These are phyloP conservation scores for Halichoerus grypus DNA, from an alignment of 2,113 vertebrate genomes.

Conservation along the genomic window DNA sequence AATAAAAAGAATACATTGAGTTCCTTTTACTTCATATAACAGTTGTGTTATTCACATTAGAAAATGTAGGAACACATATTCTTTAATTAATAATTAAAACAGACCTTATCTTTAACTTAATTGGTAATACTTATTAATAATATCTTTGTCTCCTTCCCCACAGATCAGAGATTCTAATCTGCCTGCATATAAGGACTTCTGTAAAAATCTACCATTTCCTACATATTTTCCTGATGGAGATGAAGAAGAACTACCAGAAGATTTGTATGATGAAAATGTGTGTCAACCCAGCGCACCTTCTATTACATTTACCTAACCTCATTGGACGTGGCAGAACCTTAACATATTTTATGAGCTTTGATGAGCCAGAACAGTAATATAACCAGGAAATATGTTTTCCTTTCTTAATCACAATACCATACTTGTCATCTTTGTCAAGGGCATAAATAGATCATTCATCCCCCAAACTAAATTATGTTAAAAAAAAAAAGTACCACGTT, in stretches of 20 bases:
- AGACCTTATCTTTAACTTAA: not conserved
- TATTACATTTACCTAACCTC: constrained; percentile 84
- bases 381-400: not conserved
- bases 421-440: not conserved
- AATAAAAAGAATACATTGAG: not conserved
- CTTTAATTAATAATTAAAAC: constrained; percentile 15
- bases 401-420: not conserved
- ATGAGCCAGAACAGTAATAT: not conserved
- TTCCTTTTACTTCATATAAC: not conserved
- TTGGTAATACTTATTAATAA: constrained; percentile 50
- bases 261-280: constrained; percentile 92
- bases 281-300: constrained; percentile 92
- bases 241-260: constrained; percentile 92
- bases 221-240: constrained; percentile 95
- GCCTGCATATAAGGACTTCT: constrained; percentile 83
- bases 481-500: constrained; percentile 2
- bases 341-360: not conserved
- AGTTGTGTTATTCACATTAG: not conserved
- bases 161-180: constrained; percentile 93
- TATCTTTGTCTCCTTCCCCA: constrained; percentile 14
- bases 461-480: not conserved
- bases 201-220: constrained; percentile 93
- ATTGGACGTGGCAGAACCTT: not conserved
- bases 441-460: not conserved
- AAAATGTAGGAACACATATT: not conserved